These are phyloP conservation scores for Clepsis dumicolana DNA, from an alignment of 2,888 invertebrate species.

Conservation along the genomic window DNA sequence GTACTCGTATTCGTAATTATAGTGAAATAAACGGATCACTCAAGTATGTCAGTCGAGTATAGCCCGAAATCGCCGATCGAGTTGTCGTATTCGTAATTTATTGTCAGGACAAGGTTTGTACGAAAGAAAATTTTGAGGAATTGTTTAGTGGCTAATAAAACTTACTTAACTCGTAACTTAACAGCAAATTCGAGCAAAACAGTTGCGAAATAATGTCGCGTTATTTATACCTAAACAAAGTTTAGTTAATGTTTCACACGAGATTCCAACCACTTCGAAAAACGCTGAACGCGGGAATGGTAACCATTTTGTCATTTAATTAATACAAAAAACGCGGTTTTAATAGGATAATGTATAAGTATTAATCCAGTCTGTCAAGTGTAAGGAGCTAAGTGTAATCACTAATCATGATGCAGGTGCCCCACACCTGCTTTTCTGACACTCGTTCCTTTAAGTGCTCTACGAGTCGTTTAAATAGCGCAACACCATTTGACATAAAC, in stretches of 20 bases:
- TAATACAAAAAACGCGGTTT: constrained; percentile 73
- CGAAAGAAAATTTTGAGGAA: too few relatives aligned
- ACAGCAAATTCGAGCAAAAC: too few relatives aligned
- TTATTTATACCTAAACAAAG: too few relatives aligned
- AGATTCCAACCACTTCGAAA: constrained; percentile 57
- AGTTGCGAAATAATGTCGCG: too few relatives aligned
- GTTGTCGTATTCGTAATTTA: too few relatives aligned
- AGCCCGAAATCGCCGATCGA: too few relatives aligned
- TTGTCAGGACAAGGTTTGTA: too few relatives aligned
- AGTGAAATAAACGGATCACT: too few relatives aligned
- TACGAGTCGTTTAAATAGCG: constrained; percentile 56
- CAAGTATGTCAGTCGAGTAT: too few relatives aligned
- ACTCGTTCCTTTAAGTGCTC: constrained; percentile 69
- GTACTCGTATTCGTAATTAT: too few relatives aligned
- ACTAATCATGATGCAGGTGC: constrained; percentile 82
- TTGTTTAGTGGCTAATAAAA: too few relatives aligned
- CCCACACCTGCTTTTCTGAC: constrained; percentile 67
- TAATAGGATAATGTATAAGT: constrained; percentile 62
- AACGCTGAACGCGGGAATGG: constrained; percentile 44
- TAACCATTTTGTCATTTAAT: constrained; percentile 62
- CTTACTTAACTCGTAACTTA: background rate
- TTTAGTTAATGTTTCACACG: background rate
- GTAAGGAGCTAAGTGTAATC: constrained; percentile 73
- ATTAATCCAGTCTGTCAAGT: constrained; percentile 73
- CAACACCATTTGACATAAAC: constrained; percentile 49